Evolutionary conservation across 1,140 invertebrate species (phyloP).

Genomic region (Sarcophaga bullata): DNA sequence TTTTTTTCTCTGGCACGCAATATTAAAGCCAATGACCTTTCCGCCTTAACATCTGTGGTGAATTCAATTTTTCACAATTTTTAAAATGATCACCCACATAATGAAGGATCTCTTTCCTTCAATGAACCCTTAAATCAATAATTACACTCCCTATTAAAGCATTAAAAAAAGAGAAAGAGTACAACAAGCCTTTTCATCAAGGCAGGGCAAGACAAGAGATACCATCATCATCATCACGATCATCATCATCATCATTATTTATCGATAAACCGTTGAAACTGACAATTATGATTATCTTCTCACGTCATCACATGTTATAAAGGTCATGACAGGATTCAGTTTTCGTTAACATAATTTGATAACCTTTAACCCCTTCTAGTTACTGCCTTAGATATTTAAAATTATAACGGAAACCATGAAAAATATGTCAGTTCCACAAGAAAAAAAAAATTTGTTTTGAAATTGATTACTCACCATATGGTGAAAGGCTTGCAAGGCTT

Average conservation of each 20-base stretch:
- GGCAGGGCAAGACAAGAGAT: background rate
- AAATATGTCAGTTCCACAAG: background rate
- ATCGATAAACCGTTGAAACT: conserved; percentile 25
- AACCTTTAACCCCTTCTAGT: background rate
- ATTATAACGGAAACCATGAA: conserved; percentile 20
- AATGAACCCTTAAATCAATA: background rate
- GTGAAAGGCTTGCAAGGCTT: background rate
- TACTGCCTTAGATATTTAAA: background rate
- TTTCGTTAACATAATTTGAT: background rate
- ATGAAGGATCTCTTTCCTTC: background rate
- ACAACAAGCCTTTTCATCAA: background rate
- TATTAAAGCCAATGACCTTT: too few species aligned
- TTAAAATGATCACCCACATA: background rate
- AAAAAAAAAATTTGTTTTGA: background rate
- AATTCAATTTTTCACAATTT: too few species aligned
- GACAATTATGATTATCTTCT: conserved; percentile 26
- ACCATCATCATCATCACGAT: background rate
- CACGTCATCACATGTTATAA: conserved; percentile 37
- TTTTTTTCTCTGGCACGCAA: too few species aligned
- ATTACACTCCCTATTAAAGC: background rate
- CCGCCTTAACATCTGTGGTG: too few species aligned
- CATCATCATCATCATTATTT: background rate
- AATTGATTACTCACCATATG: conserved; percentile 17
- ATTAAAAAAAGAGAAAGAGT: background rate
- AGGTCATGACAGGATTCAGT: background rate